Percentiles rank a stretch among this genome's conserved stretches.
These are phyloP conservation scores for Hymenopus coronatus DNA, from an alignment of 2,888 invertebrate genomes.

Conservation along the genomic window DNA sequence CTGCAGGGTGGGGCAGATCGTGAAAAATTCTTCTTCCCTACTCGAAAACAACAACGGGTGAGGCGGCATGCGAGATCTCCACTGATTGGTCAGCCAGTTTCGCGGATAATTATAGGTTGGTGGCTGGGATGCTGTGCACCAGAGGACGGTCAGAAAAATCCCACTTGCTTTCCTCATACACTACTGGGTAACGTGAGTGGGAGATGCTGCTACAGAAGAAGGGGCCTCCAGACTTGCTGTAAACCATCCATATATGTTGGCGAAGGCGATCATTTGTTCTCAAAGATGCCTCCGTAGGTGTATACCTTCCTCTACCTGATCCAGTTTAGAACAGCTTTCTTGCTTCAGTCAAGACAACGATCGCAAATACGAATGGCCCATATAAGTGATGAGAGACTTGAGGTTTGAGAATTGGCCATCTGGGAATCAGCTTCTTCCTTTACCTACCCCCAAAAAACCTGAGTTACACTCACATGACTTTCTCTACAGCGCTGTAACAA, in stretches of 20 bases:
- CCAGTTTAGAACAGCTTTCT: no score
- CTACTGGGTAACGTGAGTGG: constrained; percentile 14
- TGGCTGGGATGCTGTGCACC: neutral
- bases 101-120: constrained; percentile 14
- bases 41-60: constrained; percentile 19
- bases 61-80: constrained; percentile 16
- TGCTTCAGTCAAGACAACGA: no score
- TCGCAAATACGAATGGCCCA: no score
- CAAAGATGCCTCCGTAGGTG: neutral
- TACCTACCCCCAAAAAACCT: no score
- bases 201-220: neutral
- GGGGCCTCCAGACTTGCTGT: neutral
- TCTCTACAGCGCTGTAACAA: no score
- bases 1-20: constrained; percentile 11
- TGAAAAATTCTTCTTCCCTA: constrained; percentile 21
- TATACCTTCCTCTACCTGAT: no score
- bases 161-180: neutral
- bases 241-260: neutral
- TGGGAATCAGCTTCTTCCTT: no score
- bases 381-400: no score
- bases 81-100: constrained; percentile 17
- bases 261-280: neutral
- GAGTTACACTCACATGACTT: no score
- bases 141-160: neutral
- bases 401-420: no score